phyloP scores from a whole-genome alignment of 2,797 vertebrate genomes.

The Meriones psammophilus region DNA sequence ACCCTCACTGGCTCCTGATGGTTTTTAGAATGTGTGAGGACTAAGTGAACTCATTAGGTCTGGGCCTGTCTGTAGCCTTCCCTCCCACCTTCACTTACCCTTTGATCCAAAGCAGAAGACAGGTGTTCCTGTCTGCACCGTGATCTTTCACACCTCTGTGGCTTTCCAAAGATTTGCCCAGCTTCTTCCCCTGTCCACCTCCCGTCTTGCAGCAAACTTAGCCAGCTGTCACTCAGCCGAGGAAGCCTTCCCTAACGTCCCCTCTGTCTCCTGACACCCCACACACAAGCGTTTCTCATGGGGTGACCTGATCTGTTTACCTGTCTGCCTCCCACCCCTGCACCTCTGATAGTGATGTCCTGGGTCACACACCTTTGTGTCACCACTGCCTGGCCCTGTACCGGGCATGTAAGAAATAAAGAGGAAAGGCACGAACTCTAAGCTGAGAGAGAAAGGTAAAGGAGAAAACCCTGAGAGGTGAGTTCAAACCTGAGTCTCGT shows the following conservation, averaged over 20 bases:
- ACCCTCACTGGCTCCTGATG: neutral
- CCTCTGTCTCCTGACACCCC: neutral
- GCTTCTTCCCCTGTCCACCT: neutral
- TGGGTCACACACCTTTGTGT: neutral
- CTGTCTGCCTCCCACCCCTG: neutral
- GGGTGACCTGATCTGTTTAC: neutral
- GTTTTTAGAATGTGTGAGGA: neutral
- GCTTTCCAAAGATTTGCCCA: neutral
- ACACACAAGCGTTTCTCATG: neutral
- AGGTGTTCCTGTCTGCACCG: neutral
- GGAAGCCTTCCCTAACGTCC: neutral
- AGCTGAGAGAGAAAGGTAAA: neutral
- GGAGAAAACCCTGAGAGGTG: neutral
- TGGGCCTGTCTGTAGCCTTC: neutral
- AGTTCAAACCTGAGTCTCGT: constrained; percentile 92
- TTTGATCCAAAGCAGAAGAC: neutral
- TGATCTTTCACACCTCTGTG: neutral
- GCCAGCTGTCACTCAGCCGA: neutral
- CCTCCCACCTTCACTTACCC: neutral
- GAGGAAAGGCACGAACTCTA: neutral
- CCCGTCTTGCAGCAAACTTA: neutral
- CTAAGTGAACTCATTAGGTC: neutral
- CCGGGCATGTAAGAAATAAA: neutral
- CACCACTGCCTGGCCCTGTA: neutral
- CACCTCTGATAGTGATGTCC: neutral